Conservation (phyloP, 2,113 vertebrate species). For the Coreoperca whiteheadi region DNA sequence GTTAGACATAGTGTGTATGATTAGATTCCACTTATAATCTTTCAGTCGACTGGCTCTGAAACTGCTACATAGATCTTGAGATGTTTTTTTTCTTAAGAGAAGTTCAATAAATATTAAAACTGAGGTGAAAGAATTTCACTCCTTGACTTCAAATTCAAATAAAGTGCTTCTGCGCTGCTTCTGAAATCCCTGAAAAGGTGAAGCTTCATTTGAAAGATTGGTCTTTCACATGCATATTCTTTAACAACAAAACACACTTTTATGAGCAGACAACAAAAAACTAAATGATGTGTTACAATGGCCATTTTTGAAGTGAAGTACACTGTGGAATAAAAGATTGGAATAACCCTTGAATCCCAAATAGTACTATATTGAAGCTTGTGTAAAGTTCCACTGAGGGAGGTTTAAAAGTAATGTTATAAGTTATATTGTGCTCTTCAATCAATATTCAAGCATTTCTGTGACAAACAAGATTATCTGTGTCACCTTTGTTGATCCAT, state of each 20-base stretch:
- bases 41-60: neutral
- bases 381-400: neutral
- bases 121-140: neutral
- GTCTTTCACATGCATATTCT: neutral
- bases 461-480: slow-evolving; percentile 46
- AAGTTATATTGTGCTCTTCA: neutral
- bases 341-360: no score
- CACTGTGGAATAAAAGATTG: no score
- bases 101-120: neutral
- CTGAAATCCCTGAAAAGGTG: neutral
- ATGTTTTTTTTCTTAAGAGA: neutral
- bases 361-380: neutral
- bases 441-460: slow-evolving; percentile 18
- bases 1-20: neutral
- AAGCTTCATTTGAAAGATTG: neutral
- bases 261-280: neutral
- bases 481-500: slow-evolving; percentile 23
- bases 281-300: neutral
- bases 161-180: neutral
- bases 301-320: neutral
- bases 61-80: neutral
- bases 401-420: neutral
- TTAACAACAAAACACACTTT: neutral
- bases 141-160: slow-evolving; percentile 16
- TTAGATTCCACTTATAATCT: slow-evolving; percentile 13